Base-by-base conservation (phyloP, 2,113 vertebrate genomes). In the Eudyptes chrysolophus region DNA sequence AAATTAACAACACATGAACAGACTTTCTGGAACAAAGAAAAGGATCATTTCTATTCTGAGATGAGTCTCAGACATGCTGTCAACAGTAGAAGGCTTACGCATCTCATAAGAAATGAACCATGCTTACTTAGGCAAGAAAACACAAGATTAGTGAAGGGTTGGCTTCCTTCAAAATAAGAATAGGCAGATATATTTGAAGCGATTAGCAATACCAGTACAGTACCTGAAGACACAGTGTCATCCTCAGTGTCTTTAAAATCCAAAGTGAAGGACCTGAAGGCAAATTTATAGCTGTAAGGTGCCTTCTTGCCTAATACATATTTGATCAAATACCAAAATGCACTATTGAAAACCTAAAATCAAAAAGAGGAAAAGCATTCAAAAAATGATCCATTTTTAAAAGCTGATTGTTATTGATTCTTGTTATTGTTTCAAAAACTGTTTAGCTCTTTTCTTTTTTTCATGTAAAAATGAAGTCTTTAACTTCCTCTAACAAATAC, bases 261-360 rank as follows among this genome's bases (percentile, higher is more conserved):
- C 84, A 98, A 92, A 94, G 98, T 98, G 83, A 99, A 96, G 61
- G 98, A 98, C 69, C 97, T 98, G 49, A 99, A 97, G 60, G 99
- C 99, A 98, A 99, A 98, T 77, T 92, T 97, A 66, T 98, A 98
- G 44, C 97, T 97, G 49, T 68, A 48, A 76, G 97, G 95, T 83
- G 98, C 88, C 84, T 98, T 98, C 72, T 97, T 94, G 48, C 93
- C 84, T 89, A 98, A 79, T 54, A 95, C 83, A 84, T 97, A 90
- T 93, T 96, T 96, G 36, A 99, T 97, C 98, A 99, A 98, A 94
- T 90, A 94, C 98, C 99, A 98, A 94, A 99, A 96, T 24, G 98
- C 99, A 79, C 94, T 81, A 93, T 98, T 98, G 94, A 99, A 99
- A 83, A 98, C 95, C 99, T 99, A 93, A 55, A 98, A 96, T 44